phyloP scores from a whole-genome alignment of 2,113 vertebrate species.

The Crotalus helleri region DNA sequence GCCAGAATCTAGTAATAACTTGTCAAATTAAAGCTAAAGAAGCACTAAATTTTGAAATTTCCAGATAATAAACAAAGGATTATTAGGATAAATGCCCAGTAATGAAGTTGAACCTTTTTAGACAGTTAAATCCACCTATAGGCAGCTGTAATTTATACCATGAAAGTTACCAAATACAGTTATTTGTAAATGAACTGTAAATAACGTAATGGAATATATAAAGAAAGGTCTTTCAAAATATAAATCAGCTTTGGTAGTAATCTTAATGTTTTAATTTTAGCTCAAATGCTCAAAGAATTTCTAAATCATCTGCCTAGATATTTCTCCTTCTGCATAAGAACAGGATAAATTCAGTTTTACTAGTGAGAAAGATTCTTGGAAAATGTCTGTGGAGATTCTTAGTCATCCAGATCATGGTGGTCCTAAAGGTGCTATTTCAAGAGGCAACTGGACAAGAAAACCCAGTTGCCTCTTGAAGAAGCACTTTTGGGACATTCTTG shows the following conservation, averaged over 20 bases:
- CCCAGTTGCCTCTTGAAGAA: too few species aligned
- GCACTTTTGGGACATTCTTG: too few species aligned
- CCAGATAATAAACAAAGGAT: background rate
- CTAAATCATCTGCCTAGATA: background rate
- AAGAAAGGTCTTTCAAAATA: background rate
- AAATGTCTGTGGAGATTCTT: background rate
- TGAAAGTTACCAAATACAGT: background rate
- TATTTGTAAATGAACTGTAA: background rate
- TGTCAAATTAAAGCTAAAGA: background rate
- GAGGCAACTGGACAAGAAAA: too few species aligned
- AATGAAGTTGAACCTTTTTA: background rate
- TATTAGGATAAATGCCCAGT: background rate
- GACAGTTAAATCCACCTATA: background rate
- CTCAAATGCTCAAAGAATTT: background rate
- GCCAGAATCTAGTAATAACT: background rate
- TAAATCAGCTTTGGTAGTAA: background rate
- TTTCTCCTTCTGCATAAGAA: background rate
- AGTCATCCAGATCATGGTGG: too few species aligned
- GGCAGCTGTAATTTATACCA: background rate
- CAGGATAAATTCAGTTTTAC: background rate
- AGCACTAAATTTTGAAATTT: background rate
- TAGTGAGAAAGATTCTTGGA: background rate
- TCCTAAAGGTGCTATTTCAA: too few species aligned
- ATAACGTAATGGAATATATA: background rate
- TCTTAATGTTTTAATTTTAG: background rate